Base-by-base conservation (phyloP, 2,888 invertebrate species). In the Synergus laeviventris region DNA sequence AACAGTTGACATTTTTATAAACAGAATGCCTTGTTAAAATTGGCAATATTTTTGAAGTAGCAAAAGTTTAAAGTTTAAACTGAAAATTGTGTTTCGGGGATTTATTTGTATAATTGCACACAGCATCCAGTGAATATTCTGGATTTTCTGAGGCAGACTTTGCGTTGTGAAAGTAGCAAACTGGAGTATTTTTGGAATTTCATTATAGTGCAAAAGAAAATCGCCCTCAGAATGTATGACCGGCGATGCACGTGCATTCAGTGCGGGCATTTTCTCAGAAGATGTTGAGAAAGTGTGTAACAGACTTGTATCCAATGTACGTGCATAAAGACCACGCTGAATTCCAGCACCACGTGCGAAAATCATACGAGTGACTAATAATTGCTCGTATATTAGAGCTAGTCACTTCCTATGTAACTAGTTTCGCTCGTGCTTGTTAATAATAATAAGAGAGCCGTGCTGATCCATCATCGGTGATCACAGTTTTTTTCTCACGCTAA, bases 151-250 rank as follows among this genome's bases (percentile, higher is more conserved):
- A 70, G 31, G 31, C 45, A 49, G 14, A 16, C 42, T 49, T 16
- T n/a, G 66, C 8, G 16, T n/a, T 31, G 21, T 49, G 45, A 49
- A 62, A 70, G 66, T 45, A 70, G 16, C 16, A 31, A 24, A 45
- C 45, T 70, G 42, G 49, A 70, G 66, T 70, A 70, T 70, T 70
- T 70, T 70, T 70, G 66, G 66, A 70, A 70, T 70, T 70, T 49
- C 24, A 45, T 21, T 70, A 45, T n/a, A 70, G 66, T 70, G 45
- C 16, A 66, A 42, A 66, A 70, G 16, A 70, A 70, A 70, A 70
- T 70, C 45, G 8, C 16, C 24, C 42, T 21, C 9, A 45, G 66
- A 45, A 70, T 70, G 66, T 45, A 9, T 70, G 49, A 70, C 66
- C 16, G 38, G 18, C 18, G 45, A 70, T 24, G 66, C 66, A 70